Evolutionary conservation across 1,140 invertebrate species (phyloP), one percentile per base, ranked within the genome.

Genomic region (Drosophila seguyi): DNA sequence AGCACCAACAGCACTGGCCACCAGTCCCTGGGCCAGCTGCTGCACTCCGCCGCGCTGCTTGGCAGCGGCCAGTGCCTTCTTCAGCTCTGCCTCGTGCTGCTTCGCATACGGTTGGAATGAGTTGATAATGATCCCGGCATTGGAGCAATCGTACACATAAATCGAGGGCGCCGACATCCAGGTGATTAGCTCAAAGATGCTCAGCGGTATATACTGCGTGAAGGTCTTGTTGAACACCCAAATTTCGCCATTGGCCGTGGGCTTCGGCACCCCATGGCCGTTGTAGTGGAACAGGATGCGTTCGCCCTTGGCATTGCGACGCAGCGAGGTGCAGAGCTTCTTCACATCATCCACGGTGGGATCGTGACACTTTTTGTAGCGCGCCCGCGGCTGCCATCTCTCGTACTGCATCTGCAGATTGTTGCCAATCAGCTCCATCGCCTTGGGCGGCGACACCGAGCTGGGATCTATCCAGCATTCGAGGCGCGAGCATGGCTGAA

Each of bases 131-230:
- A 98, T 97, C 42, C 98, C 99, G 11, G 99, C 99, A 94, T 99
- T 99, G 29, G 98, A 99, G 94, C 99, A 99, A 93, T 99, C 99
- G 94, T 99, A 99, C 10, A 99, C 98, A 94, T 99, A 99, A 67
- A 99, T 99, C 44, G 98, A 99, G 7, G 99, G 99, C 56, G 97
- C 96, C 56, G 98, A 98, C 98, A 99, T 99, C 99, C 99, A 99
- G 25, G 97, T 97, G 94, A 99, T 99, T 52, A 99, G 95, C 94
- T 99, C 99, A 93, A 98, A 99, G 41, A 99, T 96, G 52, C 98
- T 99, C 81, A 99, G 94, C 57, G 99, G 99, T 94, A 99, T 99
- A 94, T 99, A 99, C 94, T 99, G 98, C 1, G 98, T 99, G 93
- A 98, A 99, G 63, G 96, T 97, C 96, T 98, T 93, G 94, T 99